Percentiles rank a stretch among this genome's conserved stretches.
Conservation (phyloP, 1,140 invertebrate genomes). For the Drosophila nannoptera region DNA sequence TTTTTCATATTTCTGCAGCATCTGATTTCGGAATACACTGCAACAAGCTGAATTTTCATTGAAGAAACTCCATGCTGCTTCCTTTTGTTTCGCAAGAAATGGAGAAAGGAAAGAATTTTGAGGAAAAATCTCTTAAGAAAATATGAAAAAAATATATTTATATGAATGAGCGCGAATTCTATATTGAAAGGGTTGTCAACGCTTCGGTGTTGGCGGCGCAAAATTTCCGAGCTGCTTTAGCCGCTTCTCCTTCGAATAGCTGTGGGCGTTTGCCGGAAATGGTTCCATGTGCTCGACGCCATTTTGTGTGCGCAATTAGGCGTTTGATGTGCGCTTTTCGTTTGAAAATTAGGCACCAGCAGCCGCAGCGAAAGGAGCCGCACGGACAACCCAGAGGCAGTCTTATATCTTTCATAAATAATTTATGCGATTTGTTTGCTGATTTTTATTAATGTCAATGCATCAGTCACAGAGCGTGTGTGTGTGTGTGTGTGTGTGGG, state of each 20-base stretch:
- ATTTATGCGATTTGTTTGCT: constrained; percentile 48
- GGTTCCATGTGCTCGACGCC: constrained; percentile 34
- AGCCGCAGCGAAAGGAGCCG: neutral
- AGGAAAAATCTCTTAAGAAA: too few species aligned
- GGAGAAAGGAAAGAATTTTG: too few species aligned
- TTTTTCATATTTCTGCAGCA: constrained; percentile 47
- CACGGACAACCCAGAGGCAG: constrained; percentile 21
- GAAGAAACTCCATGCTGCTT: neutral
- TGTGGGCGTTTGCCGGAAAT: constrained; percentile 33
- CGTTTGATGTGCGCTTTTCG: constrained; percentile 48
- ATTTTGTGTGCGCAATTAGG: constrained; percentile 49
- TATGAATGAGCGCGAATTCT: too few species aligned
- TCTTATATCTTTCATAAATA: constrained; percentile 41
- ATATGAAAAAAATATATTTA: constrained; percentile 4
- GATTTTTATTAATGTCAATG: constrained; percentile 40
- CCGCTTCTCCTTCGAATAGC: constrained; percentile 25
- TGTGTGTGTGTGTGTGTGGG: neutral
- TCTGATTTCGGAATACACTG: constrained; percentile 36
- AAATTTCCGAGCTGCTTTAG: constrained; percentile 2
- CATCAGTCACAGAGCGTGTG: constrained; percentile 10
- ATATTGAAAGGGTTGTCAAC: neutral
- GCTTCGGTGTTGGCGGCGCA: constrained; percentile 6
- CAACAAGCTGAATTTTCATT: neutral
- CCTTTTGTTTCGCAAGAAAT: neutral
- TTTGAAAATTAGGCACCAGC: constrained; percentile 38